Percentiles rank a stretch among this genome's conserved stretches.
These are phyloP conservation scores for Hiodon tergisus DNA, from an alignment of 2,113 vertebrate genomes.

Conservation along the genomic window DNA sequence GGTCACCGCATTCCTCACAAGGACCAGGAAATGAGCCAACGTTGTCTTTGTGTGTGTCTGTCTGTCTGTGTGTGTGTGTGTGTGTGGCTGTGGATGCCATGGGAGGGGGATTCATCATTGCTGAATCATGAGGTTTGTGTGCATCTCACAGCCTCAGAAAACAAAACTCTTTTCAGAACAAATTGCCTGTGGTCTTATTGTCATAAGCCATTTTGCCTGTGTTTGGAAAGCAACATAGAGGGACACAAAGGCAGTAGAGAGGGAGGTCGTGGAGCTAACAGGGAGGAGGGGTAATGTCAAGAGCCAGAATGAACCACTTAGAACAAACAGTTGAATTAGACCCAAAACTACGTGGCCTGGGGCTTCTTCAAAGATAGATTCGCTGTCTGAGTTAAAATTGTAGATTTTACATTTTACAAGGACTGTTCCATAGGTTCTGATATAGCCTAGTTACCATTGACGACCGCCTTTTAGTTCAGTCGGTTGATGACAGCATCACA, in stretches of 20 bases:
- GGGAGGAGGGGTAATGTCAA: background rate
- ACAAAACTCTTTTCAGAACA: background rate
- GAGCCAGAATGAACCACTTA: background rate
- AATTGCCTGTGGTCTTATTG: background rate
- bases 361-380: too few relatives aligned
- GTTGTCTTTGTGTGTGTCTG: background rate
- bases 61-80: too few relatives aligned
- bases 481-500: too few relatives aligned
- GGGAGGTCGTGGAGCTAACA: background rate
- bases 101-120: background rate
- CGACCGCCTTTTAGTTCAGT: too few relatives aligned
- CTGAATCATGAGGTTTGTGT: constrained; percentile 4
- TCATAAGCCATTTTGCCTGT: constrained; percentile 6
- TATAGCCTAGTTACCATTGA: too few relatives aligned
- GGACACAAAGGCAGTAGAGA: background rate
- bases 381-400: too few relatives aligned
- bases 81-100: too few relatives aligned
- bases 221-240: background rate
- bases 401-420: too few relatives aligned
- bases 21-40: too few relatives aligned
- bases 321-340: too few relatives aligned
- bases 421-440: too few relatives aligned
- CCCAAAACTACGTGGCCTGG: too few relatives aligned
- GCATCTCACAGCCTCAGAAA: background rate
- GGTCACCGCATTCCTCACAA: background rate